A percentile compares a stretch with the other conserved stretches of the same genome.
phyloP scores from a whole-genome alignment of 2,113 vertebrate species.

The Opisthocomus hoazin region DNA sequence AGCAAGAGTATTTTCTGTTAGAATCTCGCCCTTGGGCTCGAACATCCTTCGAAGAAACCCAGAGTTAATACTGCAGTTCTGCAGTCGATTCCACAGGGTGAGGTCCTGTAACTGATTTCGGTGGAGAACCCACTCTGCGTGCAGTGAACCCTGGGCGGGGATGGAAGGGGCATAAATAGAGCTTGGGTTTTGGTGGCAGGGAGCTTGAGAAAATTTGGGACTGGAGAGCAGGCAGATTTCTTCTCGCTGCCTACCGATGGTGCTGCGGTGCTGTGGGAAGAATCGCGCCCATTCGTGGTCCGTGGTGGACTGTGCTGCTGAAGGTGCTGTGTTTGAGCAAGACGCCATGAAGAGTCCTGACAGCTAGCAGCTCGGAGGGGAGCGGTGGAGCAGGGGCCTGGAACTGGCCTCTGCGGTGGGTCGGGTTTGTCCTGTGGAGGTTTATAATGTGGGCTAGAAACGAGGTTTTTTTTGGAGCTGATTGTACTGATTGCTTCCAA shows the following conservation, averaged over 20 bases:
- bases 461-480: background rate
- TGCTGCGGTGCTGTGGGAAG: background rate
- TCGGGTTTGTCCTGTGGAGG: background rate
- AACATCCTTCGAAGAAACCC: background rate
- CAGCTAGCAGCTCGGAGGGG: too few species aligned
- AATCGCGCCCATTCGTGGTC: background rate
- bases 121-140: background rate
- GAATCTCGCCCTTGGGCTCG: background rate
- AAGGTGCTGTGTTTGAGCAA: too few species aligned
- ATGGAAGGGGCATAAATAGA: too few species aligned
- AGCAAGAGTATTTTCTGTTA: background rate
- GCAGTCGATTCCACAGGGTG: background rate
- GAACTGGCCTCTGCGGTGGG: too few species aligned
- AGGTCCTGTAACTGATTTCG: accelerated
- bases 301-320: too few species aligned
- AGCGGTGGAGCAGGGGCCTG: too few species aligned
- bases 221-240: background rate
- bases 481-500: background rate
- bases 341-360: too few species aligned
- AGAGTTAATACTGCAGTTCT: background rate
- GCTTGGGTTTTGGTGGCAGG: background rate
- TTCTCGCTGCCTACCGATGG: background rate
- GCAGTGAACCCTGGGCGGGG: background rate
- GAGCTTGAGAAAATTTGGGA: background rate
- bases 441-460: background rate